These are phyloP conservation scores for Cataglyphis albicans DNA, from an alignment of 2,888 invertebrate genomes.

Conservation along the genomic window DNA sequence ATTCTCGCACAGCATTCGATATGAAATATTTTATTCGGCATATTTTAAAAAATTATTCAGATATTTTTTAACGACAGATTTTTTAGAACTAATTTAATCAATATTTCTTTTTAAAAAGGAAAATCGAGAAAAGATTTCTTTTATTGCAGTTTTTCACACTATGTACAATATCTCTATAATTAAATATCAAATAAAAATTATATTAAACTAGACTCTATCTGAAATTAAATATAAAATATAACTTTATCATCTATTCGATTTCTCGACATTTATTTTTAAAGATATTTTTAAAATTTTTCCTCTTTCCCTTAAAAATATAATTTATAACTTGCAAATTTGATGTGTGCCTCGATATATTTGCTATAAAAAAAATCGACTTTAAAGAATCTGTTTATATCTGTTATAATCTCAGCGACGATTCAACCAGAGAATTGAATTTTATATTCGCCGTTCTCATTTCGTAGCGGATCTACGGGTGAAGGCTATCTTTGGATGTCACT, in stretches of 20 bases:
- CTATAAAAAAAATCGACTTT: neutral
- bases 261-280: neutral
- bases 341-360: neutral
- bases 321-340: neutral
- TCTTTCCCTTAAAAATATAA: neutral
- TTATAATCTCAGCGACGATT: neutral
- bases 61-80: neutral
- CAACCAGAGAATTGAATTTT: neutral
- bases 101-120: neutral
- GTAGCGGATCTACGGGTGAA: neutral
- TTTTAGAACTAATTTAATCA: neutral
- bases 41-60: too few relatives aligned
- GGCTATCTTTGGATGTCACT: conserved; percentile 21
- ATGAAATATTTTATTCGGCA: neutral
- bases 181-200: neutral
- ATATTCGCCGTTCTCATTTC: neutral
- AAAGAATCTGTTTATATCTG: neutral
- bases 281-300: too few relatives aligned
- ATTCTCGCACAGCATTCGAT: neutral
- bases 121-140: neutral
- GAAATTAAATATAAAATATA: neutral
- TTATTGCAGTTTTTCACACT: neutral
- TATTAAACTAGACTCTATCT: neutral
- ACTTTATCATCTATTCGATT: neutral
- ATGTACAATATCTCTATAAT: neutral